Conservation (phyloP, 2,113 vertebrate species). For the Erpornis zantholeuca region DNA sequence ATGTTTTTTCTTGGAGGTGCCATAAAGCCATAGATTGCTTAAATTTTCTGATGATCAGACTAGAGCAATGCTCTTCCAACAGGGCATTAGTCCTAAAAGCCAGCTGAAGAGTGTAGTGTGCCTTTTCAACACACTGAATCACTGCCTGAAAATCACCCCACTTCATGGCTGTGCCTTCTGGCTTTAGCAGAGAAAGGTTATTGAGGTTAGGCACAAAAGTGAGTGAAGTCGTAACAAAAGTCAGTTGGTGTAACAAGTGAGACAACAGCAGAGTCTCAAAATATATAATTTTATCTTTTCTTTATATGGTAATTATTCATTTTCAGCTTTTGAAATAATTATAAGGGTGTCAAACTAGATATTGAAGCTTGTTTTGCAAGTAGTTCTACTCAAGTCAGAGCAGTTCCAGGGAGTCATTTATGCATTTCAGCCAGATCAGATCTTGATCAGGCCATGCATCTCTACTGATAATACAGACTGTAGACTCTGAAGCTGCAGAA, state of each 20-base stretch:
- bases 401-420: not conserved
- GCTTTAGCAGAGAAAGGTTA: not conserved
- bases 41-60: not conserved
- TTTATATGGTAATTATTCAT: not conserved
- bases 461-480: not conserved
- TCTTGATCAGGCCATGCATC: not conserved
- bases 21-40: not conserved
- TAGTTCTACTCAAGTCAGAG: not conserved
- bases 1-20: not conserved
- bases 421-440: not conserved
- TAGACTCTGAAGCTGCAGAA: not conserved
- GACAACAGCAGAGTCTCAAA: not conserved
- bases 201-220: not conserved
- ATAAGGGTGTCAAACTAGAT: not conserved
- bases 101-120: not conserved
- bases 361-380: not conserved
- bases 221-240: not conserved
- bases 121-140: not conserved
- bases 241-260: not conserved
- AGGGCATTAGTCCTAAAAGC: not conserved
- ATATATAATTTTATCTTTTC: constrained; percentile 8
- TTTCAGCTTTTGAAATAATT: constrained; percentile 25
- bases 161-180: not conserved
- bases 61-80: not conserved
- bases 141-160: not conserved